Evolutionary conservation across 2,888 invertebrate genomes (phyloP).

Genomic region (Andrena bucephala): DNA sequence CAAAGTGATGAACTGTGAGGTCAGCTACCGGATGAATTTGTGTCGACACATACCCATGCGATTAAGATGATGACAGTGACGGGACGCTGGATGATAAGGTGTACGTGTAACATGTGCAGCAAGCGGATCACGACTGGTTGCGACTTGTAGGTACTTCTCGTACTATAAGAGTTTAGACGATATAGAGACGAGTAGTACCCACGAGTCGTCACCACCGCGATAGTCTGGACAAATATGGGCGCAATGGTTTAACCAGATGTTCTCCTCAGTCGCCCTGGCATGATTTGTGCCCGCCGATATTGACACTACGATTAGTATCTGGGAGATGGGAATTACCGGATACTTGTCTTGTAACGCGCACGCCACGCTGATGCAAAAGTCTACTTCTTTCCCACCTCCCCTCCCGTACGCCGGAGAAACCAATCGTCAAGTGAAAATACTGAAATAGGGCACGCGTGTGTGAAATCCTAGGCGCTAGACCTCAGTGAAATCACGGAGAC

Average conservation of each 20-base stretch:
- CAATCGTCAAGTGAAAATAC: background rate
- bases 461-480: background rate
- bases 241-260: slow-evolving; percentile 8
- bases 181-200: slow-evolving; percentile 68
- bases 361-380: background rate
- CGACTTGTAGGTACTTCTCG: slow-evolving; percentile 69
- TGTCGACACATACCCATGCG: background rate
- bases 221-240: slow-evolving; percentile 1
- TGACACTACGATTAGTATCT: slow-evolving; percentile 33
- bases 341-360: too few species aligned
- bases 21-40: background rate
- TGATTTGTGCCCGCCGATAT: background rate
- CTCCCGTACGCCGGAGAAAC: background rate
- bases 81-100: slow-evolving; percentile 8
- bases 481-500: background rate
- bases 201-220: slow-evolving; percentile 39
- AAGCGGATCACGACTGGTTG: slow-evolving; percentile 29
- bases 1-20: background rate
- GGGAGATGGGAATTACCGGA: slow-evolving; percentile 6
- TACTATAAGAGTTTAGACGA: slow-evolving; percentile 64
- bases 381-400: too few species aligned
- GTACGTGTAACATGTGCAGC: slow-evolving; percentile 4
- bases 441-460: background rate
- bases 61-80: slow-evolving; percentile 14
- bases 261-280: background rate